Evolutionary conservation across 2,113 vertebrate species (phyloP).

Genomic region (Enhydra lutris): DNA sequence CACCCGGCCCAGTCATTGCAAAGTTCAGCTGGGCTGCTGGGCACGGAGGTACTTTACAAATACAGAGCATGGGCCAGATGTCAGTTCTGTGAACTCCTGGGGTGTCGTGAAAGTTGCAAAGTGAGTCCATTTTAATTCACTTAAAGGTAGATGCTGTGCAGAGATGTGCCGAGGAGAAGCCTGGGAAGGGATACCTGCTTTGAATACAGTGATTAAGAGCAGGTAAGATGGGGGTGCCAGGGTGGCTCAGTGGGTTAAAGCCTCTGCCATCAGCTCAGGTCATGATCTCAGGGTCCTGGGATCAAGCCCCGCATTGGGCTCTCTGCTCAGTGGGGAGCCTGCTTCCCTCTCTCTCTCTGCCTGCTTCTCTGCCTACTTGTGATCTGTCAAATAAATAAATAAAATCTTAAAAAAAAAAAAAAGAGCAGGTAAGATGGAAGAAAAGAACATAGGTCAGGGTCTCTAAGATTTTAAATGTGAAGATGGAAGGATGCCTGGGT

Average conservation of each 20-base stretch:
- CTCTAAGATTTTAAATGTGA: neutral
- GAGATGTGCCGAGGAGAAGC: neutral
- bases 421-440: neutral
- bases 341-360: too few relatives aligned
- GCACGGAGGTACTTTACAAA: neutral
- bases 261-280: too few relatives aligned
- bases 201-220: neutral
- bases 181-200: neutral
- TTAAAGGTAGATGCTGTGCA: neutral
- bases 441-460: neutral
- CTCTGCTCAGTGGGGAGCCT: too few relatives aligned
- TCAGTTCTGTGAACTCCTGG: neutral
- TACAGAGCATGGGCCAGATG: neutral
- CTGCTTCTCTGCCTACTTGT: too few relatives aligned
- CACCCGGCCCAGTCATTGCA: neutral
- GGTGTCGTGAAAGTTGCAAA: neutral
- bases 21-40: neutral
- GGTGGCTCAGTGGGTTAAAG: too few relatives aligned
- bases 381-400: too few relatives aligned
- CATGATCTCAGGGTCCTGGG: too few relatives aligned
- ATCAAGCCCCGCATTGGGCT: too few relatives aligned
- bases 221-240: neutral
- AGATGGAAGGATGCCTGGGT: neutral
- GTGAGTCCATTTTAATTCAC: constrained; percentile 43
- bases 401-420: neutral